Percentiles rank a stretch among this genome's conserved stretches.
Conservation (phyloP, 1,140 invertebrate species). For the Mya arenaria region DNA sequence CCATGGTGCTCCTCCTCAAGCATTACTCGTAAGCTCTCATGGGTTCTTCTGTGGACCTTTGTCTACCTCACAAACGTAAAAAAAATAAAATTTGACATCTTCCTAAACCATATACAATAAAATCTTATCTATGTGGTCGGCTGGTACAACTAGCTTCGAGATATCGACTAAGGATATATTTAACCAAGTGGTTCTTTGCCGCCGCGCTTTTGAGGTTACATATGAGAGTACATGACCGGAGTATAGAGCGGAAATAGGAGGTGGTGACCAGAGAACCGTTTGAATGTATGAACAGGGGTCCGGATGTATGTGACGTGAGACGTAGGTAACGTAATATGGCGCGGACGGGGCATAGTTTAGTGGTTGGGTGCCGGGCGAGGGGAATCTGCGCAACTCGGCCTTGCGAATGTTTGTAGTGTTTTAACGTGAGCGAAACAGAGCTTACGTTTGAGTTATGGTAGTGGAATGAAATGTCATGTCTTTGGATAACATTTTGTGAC, state of each 20-base stretch:
- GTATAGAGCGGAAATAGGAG: neutral
- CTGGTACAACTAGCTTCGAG: no score
- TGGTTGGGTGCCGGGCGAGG: neutral
- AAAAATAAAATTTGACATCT: no score
- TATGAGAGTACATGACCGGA: neutral
- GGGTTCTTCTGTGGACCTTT: no score
- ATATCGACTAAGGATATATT: no score
- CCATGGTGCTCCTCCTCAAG: no score
- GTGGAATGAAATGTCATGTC: neutral
- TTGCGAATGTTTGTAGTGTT: conserved; percentile 15
- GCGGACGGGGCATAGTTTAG: neutral
- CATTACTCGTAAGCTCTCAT: no score
- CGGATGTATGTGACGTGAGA: neutral
- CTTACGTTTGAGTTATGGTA: neutral
- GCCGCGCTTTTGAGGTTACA: no score
- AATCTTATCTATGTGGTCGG: no score
- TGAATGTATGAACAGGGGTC: neutral
- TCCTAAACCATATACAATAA: no score
- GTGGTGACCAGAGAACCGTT: neutral
- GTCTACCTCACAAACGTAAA: no score
- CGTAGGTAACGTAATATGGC: neutral
- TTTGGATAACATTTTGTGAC: neutral
- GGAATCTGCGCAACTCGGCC: neutral
- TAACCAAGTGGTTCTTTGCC: no score
- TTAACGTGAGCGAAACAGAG: neutral